Evolutionary conservation across 2,888 invertebrate genomes (phyloP).

Genomic region (Clunio marinus): DNA sequence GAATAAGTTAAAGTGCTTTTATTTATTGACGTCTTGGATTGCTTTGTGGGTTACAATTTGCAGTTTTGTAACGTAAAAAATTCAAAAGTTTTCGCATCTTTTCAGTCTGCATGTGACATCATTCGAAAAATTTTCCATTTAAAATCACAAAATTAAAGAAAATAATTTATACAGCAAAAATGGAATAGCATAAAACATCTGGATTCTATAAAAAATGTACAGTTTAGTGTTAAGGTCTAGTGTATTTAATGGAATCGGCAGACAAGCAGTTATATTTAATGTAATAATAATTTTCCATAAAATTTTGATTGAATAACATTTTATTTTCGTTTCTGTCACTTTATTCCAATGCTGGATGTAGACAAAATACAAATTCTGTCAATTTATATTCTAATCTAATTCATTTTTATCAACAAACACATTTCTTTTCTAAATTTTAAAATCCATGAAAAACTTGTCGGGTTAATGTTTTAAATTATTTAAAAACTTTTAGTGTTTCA

Average conservation of each 20-base stretch:
- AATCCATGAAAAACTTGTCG: neutral
- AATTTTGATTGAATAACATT: conserved; percentile 30
- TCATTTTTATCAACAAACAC: neutral
- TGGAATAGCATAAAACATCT: neutral
- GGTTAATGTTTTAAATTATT: neutral
- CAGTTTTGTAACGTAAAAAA: too few relatives aligned
- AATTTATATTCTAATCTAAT: neutral
- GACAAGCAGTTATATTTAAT: conserved; percentile 24
- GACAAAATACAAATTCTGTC: neutral
- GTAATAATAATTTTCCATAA: neutral
- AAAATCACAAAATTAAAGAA: conserved; percentile 14
- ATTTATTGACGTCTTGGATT: too few relatives aligned
- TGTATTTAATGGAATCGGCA: conserved; percentile 27
- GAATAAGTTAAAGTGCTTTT: too few relatives aligned
- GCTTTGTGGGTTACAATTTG: too few relatives aligned
- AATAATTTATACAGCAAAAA: neutral
- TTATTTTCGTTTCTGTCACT: neutral
- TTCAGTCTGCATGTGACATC: too few relatives aligned
- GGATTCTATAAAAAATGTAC: conserved; percentile 24
- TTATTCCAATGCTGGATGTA: neutral
- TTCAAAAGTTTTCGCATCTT: too few relatives aligned
- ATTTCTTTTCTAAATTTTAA: neutral
- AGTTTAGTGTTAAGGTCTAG: conserved; percentile 31
- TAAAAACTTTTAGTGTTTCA: neutral
- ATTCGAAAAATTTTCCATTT: too few relatives aligned